Base-by-base conservation (phyloP, 1,140 invertebrate species). In the Cecropterus lyciades region DNA sequence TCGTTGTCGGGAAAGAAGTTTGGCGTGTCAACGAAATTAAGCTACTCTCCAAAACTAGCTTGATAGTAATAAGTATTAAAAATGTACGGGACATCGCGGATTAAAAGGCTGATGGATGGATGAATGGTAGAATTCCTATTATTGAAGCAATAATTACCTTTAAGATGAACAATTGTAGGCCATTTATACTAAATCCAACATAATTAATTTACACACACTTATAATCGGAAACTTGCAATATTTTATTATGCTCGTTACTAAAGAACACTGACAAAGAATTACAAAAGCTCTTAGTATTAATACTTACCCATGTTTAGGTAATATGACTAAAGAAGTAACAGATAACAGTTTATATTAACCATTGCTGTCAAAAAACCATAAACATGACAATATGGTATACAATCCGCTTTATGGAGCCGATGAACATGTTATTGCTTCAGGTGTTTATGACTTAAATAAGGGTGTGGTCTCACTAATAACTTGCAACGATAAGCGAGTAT, bases 371-470 rank as follows among this genome's bases (percentile, higher is more conserved):
- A 0, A 17, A 16, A 53, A 17, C 30, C 51, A 53, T 53, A 53
- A 53, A 53, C 51, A 53, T 40, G 51, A 40, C 51, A 53, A 53
- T 53, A 53, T 53, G 51, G 51, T 11, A 11, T 53, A 53, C 51
- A 53, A 55, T 55, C 40, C 52, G 52, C 15, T 55, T 55, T 55
- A 55, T 55, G 10, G 52, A 16, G 10, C 9, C 52, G 52, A 30
- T n/a, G 48, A 64, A 64, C 48, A 51, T 64, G 30, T 63, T 63
- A 63, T 52, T 43, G 33, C 60, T 64, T 52, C 52, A 64, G 48
- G 60, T 64, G 60, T 64, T 64, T 64, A 64, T 42, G 60, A 55
- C 30, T 17, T 55, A 9, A 13, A 17, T 55, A 55, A 40, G 3
- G 33, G 30, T 55, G 4, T 0, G 16, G 52, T 40, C 16, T 2